These are phyloP conservation scores for Dendrolimus pini DNA, from an alignment of 2,888 invertebrate species.

Conservation along the genomic window DNA sequence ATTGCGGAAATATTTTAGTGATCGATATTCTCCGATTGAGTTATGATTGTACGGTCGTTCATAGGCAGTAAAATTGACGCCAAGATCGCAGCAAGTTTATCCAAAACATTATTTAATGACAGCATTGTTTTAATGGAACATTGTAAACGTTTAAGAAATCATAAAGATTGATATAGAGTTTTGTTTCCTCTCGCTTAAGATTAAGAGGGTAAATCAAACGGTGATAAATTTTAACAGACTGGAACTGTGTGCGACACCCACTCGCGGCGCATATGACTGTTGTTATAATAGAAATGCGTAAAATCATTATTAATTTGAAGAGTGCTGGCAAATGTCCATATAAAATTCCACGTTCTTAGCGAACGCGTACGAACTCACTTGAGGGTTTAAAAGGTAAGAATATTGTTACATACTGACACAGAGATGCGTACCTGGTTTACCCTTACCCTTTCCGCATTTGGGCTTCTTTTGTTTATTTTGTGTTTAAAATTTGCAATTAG, in stretches of 20 bases:
- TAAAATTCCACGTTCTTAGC: slow-evolving; percentile 40
- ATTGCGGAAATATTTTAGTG: not conserved
- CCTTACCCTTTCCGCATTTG: too few species aligned
- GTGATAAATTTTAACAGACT: slow-evolving; percentile 52
- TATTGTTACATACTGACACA: too few species aligned
- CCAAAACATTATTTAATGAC: not conserved
- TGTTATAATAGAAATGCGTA: slow-evolving; percentile 66
- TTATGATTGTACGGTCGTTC: not conserved
- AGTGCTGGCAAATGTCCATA: slow-evolving; percentile 63
- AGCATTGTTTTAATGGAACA: slow-evolving; percentile 4
- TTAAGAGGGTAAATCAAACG: slow-evolving; percentile 65
- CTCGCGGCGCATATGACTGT: slow-evolving; percentile 43
- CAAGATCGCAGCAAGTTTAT: not conserved
- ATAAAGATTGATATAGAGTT: slow-evolving; percentile 46
- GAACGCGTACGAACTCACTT: not conserved
- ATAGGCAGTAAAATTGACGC: not conserved
- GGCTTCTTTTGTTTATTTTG: too few species aligned
- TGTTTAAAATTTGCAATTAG: too few species aligned
- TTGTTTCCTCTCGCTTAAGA: slow-evolving; percentile 49
- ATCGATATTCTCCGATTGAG: not conserved
- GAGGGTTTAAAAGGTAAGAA: not conserved
- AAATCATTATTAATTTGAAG: slow-evolving; percentile 74
- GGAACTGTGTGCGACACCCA: slow-evolving; percentile 41
- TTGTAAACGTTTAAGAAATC: slow-evolving; percentile 33
- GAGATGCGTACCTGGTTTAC: too few species aligned